Conservation (phyloP, 64 coral and sea anemone genomes). For the Montipora foliosa region DNA sequence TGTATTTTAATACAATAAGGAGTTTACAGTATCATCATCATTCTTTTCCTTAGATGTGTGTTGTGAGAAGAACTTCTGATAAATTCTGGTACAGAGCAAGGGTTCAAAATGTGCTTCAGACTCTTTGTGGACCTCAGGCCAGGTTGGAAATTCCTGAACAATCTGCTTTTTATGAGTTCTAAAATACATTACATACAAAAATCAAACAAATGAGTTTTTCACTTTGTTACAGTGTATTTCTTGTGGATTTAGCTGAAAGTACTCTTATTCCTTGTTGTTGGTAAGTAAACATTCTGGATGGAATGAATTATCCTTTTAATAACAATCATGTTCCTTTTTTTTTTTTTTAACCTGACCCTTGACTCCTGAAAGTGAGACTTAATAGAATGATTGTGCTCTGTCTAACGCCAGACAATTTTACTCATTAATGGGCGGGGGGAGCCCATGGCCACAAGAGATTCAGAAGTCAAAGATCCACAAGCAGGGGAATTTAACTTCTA, state of each 20-base stretch:
- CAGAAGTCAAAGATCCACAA: too few species aligned
- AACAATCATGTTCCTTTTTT: too few species aligned
- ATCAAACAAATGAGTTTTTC: neutral
- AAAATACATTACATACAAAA: too few species aligned
- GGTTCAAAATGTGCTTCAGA: slow-evolving; percentile 87
- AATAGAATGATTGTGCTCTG: too few species aligned
- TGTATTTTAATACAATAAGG: too few species aligned
- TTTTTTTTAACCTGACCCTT: too few species aligned
- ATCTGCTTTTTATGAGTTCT: too few species aligned
- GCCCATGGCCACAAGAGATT: too few species aligned
- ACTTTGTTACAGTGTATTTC: slow-evolving; percentile 72
- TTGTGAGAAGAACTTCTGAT: slow-evolving; percentile 87
- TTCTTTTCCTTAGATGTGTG: slow-evolving; percentile 74
- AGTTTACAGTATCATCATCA: neutral
- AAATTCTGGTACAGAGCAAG: slow-evolving; percentile 97
- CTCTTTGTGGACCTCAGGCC: slow-evolving; percentile 88
- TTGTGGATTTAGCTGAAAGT: slow-evolving; percentile 92
- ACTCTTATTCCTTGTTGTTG: slow-evolving; percentile 89
- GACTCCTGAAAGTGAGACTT: neutral
- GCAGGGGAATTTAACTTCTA: too few species aligned
- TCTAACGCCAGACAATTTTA: too few species aligned
- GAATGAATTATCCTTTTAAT: too few species aligned
- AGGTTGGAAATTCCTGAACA: slow-evolving; percentile 37
- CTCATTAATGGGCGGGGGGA: too few species aligned
- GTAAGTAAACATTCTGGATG: slow-evolving; percentile 37